These are phyloP conservation scores for Drosophila sordidula DNA, from an alignment of 2,888 invertebrate species.

Conservation along the genomic window DNA sequence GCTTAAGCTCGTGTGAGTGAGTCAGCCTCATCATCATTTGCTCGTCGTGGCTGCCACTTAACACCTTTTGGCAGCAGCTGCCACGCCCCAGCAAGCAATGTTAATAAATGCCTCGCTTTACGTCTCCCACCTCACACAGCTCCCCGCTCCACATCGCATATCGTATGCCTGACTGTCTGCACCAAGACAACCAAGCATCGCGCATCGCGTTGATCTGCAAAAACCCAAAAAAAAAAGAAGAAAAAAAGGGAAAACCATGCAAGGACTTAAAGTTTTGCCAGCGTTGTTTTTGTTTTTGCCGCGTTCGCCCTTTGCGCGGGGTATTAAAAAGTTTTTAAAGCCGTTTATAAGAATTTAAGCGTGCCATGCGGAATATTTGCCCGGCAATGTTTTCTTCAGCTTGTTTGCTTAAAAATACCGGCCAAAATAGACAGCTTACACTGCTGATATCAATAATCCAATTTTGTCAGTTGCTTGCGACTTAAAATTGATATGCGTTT, in stretches of 20 bases:
- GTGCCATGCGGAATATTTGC: constrained; percentile 32
- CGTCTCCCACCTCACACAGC: neutral
- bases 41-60: constrained; percentile 58
- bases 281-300: constrained; percentile 10
- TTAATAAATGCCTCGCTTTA: constrained; percentile 62
- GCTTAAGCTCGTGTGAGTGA: constrained; percentile 52
- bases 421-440: constrained; percentile 51
- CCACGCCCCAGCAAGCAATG: constrained; percentile 68
- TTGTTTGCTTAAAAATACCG: constrained; percentile 33
- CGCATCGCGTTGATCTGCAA: constrained; percentile 63
- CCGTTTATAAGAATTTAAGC: constrained; percentile 61
- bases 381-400: constrained; percentile 39
- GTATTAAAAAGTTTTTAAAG: constrained; percentile 71
- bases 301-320: constrained; percentile 17
- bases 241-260: constrained; percentile 22
- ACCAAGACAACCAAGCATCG: constrained; percentile 18
- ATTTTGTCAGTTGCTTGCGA: constrained; percentile 37
- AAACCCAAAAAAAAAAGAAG: constrained; percentile 22
- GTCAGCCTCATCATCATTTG: constrained; percentile 73
- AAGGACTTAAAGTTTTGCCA: constrained; percentile 46
- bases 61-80: constrained; percentile 72
- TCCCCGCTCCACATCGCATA: neutral
- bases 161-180: constrained; percentile 25
- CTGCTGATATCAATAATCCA: constrained; percentile 72
- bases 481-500: neutral